phyloP scores from a whole-genome alignment of 30 jellyfish, hydroid and myxozoan species.

The Aurelia aurita complex sp. Pacific region DNA sequence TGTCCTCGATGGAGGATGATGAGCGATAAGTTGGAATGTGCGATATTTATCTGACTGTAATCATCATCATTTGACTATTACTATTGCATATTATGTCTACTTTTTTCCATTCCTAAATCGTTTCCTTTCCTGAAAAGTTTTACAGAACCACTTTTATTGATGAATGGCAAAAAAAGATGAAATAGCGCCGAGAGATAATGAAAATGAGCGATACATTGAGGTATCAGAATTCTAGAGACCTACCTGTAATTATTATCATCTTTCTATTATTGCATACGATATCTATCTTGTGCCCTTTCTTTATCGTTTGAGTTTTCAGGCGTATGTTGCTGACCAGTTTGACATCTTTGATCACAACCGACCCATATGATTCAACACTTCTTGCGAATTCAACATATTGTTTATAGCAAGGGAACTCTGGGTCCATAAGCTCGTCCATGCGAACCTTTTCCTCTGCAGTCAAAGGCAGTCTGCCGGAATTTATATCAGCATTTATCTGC shows the following conservation, averaged over 20 bases:
- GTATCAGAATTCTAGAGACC: not conserved
- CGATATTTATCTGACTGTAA: no score
- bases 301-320: conserved; percentile 45
- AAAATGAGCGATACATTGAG: not conserved
- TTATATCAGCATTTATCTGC: conserved; percentile 59
- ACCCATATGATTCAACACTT: conserved; percentile 43
- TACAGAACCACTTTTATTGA: no score
- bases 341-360: conserved; percentile 62
- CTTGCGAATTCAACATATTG: conserved; percentile 88
- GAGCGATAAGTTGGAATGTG: no score
- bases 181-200: no score
- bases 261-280: conserved; percentile 52
- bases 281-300: conserved; percentile 62
- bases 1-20: no score
- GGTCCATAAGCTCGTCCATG: conserved; percentile 54
- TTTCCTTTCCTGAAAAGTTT: no score
- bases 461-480: conserved; percentile 54
- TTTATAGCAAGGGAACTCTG: conserved; percentile 79
- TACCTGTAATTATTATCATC: conserved; percentile 69
- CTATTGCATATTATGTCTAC: no score
- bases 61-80: no score
- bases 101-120: no score
- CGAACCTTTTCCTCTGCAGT: conserved; percentile 45
- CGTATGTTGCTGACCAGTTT: conserved; percentile 42
- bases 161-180: not conserved